Percentiles rank a stretch among this genome's conserved stretches.
phyloP scores from a whole-genome alignment of 2,888 invertebrate species.

The Clivina fossor region DNA sequence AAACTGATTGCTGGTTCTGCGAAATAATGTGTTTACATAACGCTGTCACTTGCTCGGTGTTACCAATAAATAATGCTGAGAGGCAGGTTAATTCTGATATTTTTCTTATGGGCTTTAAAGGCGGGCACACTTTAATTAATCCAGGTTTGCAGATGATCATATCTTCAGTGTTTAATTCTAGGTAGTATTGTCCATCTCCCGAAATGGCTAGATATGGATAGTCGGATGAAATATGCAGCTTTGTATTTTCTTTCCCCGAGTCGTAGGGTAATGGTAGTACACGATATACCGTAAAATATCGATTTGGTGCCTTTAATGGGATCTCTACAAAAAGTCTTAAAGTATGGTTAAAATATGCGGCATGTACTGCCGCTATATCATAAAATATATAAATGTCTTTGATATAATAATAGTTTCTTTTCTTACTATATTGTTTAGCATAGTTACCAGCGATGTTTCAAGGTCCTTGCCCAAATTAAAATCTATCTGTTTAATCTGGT shows the following conservation, averaged over 20 bases:
- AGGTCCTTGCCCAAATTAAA: neutral
- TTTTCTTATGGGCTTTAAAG: constrained; percentile 10
- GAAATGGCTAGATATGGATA: constrained; percentile 10
- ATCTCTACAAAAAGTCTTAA: constrained; percentile 23
- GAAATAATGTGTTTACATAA: constrained; percentile 11
- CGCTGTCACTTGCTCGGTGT: neutral
- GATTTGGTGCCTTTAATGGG: constrained; percentile 15
- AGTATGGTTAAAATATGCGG: constrained; percentile 8
- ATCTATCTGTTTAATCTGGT: neutral
- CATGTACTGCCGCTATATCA: constrained; percentile 1
- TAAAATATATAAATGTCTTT: constrained; percentile 10
- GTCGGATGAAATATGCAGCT: constrained; percentile 5
- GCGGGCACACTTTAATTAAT: constrained; percentile 10
- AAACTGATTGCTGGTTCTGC: neutral
- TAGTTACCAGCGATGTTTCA: neutral
- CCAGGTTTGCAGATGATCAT: constrained; percentile 1
- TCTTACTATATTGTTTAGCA: constrained; percentile 11
- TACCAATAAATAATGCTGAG: constrained; percentile 8
- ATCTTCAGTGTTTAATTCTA: constrained; percentile 5
- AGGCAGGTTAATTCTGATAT: constrained; percentile 16
- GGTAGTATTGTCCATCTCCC: constrained; percentile 17
- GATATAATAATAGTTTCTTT: constrained; percentile 6
- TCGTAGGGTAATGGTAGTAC: constrained; percentile 9
- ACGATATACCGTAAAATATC: constrained; percentile 18
- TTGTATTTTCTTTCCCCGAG: neutral